These are phyloP conservation scores for Dendronephthya gigantea DNA, from an alignment of 64 coral and sea anemone species.

Conservation along the genomic window DNA sequence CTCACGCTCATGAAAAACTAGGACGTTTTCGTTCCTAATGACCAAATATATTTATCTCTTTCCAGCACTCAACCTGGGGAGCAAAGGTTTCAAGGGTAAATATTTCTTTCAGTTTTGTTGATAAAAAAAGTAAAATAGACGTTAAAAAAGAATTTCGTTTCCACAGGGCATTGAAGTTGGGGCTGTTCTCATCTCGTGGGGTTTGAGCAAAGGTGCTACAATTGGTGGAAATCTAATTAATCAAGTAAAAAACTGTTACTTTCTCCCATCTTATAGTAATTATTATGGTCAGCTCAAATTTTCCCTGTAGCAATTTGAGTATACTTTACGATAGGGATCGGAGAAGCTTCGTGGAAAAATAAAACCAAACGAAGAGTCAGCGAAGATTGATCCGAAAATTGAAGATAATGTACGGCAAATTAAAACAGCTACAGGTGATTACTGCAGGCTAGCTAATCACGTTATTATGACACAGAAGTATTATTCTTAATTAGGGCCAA, in stretches of 20 bases:
- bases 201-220: constrained; percentile 78
- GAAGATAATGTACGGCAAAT: constrained; percentile 80
- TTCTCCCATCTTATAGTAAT: too few species aligned
- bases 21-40: too few species aligned
- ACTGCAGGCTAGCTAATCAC: too few species aligned
- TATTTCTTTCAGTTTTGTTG: not conserved
- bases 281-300: too few species aligned
- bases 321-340: constrained; percentile 35
- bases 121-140: not conserved
- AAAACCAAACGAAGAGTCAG: constrained; percentile 71
- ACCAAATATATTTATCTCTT: not conserved
- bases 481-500: too few species aligned
- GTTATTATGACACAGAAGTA: too few species aligned
- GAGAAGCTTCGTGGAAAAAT: constrained; percentile 57
- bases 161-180: constrained; percentile 69
- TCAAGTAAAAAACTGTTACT: constrained; percentile 1
- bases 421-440: constrained; percentile 42
- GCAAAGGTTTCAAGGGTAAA: constrained; percentile 61
- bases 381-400: constrained; percentile 60
- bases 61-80: constrained; percentile 33
- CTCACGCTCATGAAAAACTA: too few species aligned
- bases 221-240: constrained; percentile 37
- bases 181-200: constrained; percentile 73
- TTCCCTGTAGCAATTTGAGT: too few species aligned
- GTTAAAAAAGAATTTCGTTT: not conserved